These are phyloP conservation scores for Tenodera sinensis DNA, from an alignment of 2,888 invertebrate species.

Conservation along the genomic window DNA sequence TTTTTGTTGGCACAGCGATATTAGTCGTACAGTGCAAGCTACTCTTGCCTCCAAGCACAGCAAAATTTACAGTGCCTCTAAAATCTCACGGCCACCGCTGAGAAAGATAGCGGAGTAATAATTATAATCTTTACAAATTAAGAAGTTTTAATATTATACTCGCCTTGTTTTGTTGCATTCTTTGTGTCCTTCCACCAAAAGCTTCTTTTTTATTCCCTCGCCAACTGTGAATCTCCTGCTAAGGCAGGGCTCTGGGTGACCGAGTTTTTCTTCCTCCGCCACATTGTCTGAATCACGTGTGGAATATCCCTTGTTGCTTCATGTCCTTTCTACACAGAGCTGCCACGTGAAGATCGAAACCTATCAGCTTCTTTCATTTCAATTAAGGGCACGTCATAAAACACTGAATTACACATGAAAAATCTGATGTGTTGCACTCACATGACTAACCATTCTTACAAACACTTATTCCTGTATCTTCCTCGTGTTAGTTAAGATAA, in stretches of 20 bases:
- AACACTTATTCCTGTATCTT: too few species aligned
- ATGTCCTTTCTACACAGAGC: too few species aligned
- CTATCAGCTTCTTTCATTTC: too few species aligned
- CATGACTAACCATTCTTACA: too few species aligned
- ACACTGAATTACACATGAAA: too few species aligned
- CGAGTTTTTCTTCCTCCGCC: not conserved
- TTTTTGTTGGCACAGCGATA: conserved; percentile 34
- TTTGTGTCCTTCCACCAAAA: not conserved
- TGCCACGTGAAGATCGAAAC: too few species aligned
- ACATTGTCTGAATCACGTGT: not conserved
- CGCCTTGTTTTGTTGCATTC: not conserved
- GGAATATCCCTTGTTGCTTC: too few species aligned
- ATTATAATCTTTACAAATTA: conserved; percentile 48
- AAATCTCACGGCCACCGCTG: conserved; percentile 37
- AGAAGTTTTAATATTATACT: conserved; percentile 41
- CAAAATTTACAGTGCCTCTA: conserved; percentile 36
- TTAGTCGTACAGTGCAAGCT: conserved; percentile 27
- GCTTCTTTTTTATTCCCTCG: not conserved
- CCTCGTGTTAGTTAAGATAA: too few species aligned
- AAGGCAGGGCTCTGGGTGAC: not conserved
- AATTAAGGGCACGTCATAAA: too few species aligned
- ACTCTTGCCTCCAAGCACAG: conserved; percentile 7
- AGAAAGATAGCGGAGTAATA: conserved; percentile 46
- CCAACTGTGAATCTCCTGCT: not conserved
- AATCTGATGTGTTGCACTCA: too few species aligned